phyloP scores from a whole-genome alignment of 2,797 vertebrate species.

The Zalophus californianus region DNA sequence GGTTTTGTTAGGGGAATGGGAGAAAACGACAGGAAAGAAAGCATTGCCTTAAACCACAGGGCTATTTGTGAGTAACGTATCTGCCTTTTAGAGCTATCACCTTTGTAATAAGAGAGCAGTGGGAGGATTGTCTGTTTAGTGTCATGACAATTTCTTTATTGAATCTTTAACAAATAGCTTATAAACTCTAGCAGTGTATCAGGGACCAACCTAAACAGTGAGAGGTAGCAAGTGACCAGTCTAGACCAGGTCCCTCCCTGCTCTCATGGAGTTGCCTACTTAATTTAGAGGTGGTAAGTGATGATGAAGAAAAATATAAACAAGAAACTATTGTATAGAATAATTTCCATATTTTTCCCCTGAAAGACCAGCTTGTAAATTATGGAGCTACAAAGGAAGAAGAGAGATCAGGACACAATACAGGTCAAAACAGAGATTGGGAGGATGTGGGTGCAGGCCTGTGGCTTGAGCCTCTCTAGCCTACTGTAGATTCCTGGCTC shows the following conservation, averaged over 20 bases:
- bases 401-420: neutral
- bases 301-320: neutral
- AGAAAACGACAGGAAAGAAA: neutral
- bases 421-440: neutral
- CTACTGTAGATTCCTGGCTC: neutral
- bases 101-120: neutral
- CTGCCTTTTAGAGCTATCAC: neutral
- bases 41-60: neutral
- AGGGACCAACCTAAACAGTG: neutral
- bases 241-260: neutral
- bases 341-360: neutral
- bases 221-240: neutral
- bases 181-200: neutral
- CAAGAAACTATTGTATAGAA: neutral
- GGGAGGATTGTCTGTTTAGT: neutral
- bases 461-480: neutral
- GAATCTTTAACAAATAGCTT: neutral
- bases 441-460: neutral
- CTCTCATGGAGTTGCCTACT: neutral
- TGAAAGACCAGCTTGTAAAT: neutral
- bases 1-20: neutral
- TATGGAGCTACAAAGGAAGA: neutral
- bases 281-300: neutral
- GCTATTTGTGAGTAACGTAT: neutral
- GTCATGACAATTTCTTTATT: neutral